A percentile compares a stretch with the other conserved stretches of the same genome.
Evolutionary conservation across 1,140 invertebrate genomes (phyloP).

Genomic region (Danaus plexippus): DNA sequence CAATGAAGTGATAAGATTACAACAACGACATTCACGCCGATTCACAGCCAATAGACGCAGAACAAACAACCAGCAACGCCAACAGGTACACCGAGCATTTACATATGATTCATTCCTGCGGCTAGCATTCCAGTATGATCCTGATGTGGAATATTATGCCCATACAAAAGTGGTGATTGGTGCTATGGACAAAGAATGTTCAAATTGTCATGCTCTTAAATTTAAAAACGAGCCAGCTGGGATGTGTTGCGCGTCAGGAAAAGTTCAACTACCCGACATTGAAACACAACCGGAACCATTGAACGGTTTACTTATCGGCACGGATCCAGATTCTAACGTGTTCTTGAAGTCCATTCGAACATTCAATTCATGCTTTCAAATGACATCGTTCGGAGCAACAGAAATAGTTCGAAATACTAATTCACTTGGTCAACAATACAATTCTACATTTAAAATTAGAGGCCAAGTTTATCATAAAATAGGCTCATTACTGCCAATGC

Average conservation of each 20-base stretch:
- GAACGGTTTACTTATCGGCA: slow-evolving; percentile 19
- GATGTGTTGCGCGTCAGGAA: slow-evolving; percentile 22
- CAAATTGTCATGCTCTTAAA: slow-evolving; percentile 23
- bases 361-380: slow-evolving; percentile 25
- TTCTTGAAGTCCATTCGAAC: slow-evolving; percentile 24
- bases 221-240: slow-evolving; percentile 27
- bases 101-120: slow-evolving; percentile 21
- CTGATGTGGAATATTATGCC: slow-evolving; percentile 21
- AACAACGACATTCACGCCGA: slow-evolving; percentile 18
- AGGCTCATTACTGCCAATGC: slow-evolving; percentile 24
- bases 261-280: slow-evolving; percentile 21
- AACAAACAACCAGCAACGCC: slow-evolving; percentile 19
- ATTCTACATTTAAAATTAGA: slow-evolving; percentile 9
- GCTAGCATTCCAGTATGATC: slow-evolving; percentile 21
- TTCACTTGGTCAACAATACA: slow-evolving; percentile 1
- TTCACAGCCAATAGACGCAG: slow-evolving; percentile 18
- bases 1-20: slow-evolving; percentile 17
- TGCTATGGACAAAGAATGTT: slow-evolving; percentile 19
- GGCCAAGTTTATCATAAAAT: slow-evolving; percentile 17
- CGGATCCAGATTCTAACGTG: slow-evolving; percentile 20
- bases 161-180: slow-evolving; percentile 19
- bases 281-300: slow-evolving; percentile 23
- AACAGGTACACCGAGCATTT: slow-evolving; percentile 23
- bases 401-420: slow-evolving; percentile 20
- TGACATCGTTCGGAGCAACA: slow-evolving; percentile 25